Conservation (phyloP, 2,888 invertebrate species). For the Trachelus stipa region DNA sequence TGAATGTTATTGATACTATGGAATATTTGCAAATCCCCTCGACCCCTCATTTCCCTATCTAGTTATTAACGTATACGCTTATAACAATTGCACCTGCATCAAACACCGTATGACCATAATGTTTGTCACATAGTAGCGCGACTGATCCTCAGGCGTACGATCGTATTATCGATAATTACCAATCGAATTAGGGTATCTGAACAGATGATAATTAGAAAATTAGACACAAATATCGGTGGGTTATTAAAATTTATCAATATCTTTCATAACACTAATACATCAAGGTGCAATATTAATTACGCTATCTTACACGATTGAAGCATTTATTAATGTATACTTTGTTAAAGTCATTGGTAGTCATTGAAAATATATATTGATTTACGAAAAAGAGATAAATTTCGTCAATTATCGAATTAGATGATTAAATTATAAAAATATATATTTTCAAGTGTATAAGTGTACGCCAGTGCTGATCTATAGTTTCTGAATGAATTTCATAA, state of each 20-base stretch:
- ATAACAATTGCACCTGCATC: conserved; percentile 53
- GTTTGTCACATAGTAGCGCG: conserved; percentile 41
- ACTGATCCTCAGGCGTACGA: background rate
- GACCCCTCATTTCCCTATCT: conserved; percentile 37
- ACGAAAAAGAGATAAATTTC: background rate
- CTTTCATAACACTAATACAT: background rate
- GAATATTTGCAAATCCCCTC: conserved; percentile 21
- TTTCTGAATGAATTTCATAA: background rate
- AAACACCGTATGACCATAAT: conserved; percentile 48
- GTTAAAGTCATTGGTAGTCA: background rate
- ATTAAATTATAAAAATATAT: background rate
- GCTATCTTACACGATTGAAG: too few relatives aligned
- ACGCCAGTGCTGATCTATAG: background rate
- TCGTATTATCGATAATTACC: background rate
- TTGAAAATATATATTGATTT: background rate
- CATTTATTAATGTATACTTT: background rate
- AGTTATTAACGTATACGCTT: conserved; percentile 48
- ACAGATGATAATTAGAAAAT: background rate
- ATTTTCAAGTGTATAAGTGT: background rate
- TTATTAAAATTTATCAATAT: background rate
- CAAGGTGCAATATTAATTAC: too few relatives aligned
- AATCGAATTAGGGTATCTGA: background rate
- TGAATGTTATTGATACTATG: background rate
- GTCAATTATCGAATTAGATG: too few relatives aligned
- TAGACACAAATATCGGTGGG: background rate